Percentiles rank a stretch among this genome's conserved stretches.
Evolutionary conservation across 2,113 vertebrate genomes (phyloP).

Genomic region (Siphamia tubifer): DNA sequence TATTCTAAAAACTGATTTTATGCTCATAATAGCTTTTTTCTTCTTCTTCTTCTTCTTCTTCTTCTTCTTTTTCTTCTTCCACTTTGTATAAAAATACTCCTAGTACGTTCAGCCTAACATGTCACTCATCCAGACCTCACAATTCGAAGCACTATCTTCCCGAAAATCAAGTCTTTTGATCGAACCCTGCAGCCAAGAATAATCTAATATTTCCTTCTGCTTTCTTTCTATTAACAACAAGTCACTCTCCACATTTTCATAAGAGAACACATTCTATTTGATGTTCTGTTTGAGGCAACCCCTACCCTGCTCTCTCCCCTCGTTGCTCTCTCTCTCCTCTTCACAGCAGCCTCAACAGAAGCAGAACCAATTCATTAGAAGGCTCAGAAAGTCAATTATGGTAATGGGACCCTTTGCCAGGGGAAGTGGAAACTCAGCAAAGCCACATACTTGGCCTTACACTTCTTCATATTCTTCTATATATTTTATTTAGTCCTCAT

Average conservation of each 20-base stretch:
- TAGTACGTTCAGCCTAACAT: too few relatives aligned
- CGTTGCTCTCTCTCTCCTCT: background rate
- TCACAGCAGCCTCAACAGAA: conserved; percentile 46
- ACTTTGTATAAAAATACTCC: too few relatives aligned
- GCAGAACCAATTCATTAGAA: conserved; percentile 70
- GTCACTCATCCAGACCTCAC: conserved; percentile 23
- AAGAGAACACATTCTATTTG: conserved; percentile 35
- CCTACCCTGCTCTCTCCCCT: conserved; percentile 1
- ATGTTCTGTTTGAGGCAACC: conserved; percentile 34
- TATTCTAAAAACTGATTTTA: too few relatives aligned
- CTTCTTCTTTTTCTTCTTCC: too few relatives aligned
- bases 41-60: too few relatives aligned
- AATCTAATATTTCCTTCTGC: conserved; percentile 17
- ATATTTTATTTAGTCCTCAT: conserved; percentile 68
- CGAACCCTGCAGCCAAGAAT: conserved; percentile 20
- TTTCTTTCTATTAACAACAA: conserved; percentile 37
- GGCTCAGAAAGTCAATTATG: conserved; percentile 76
- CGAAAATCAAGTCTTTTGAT: conserved; percentile 39
- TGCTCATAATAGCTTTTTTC: too few relatives aligned
- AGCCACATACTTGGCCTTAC: conserved; percentile 34
- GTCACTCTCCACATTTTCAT: conserved; percentile 18
- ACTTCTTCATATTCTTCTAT: conserved; percentile 18
- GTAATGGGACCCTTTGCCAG: conserved; percentile 64
- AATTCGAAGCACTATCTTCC: conserved; percentile 13
- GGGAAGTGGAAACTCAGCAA: conserved; percentile 46